Conservation (phyloP, 1,140 invertebrate species). For the Pteromalus puparum region DNA sequence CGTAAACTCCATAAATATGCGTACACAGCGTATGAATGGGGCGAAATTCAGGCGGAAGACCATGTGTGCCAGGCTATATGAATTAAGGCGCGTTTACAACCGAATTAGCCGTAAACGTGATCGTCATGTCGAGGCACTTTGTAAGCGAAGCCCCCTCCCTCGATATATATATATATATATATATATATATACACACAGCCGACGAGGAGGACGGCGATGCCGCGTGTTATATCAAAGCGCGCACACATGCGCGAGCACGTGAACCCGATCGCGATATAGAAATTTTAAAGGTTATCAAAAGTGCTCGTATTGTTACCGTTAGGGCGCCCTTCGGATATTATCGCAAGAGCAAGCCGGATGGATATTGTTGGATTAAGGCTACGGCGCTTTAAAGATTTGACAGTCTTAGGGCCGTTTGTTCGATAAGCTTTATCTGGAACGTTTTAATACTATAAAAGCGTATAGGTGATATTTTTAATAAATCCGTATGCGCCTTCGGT, state of each 20-base stretch:
- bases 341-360: neutral
- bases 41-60: neutral
- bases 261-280: constrained; percentile 31
- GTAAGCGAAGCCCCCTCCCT: neutral
- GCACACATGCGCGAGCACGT: neutral
- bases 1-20: neutral
- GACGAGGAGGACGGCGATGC: neutral
- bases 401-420: neutral
- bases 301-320: constrained; percentile 15
- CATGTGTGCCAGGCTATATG: neutral
- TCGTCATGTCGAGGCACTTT: constrained; percentile 30
- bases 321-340: neutral
- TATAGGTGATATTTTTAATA: too few species aligned
- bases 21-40: neutral
- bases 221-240: constrained; percentile 23
- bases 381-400: neutral
- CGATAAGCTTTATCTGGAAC: neutral
- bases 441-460: neutral
- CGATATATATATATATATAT: too few species aligned
- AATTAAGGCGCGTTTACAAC: constrained; percentile 40
- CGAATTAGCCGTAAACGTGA: constrained; percentile 49
- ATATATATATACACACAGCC: too few species aligned
- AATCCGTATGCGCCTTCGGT: neutral
- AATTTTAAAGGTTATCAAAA: constrained; percentile 42
- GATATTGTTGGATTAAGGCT: neutral